Conservation (phyloP, 2,888 invertebrate species). For the Campaea margaritaria region DNA sequence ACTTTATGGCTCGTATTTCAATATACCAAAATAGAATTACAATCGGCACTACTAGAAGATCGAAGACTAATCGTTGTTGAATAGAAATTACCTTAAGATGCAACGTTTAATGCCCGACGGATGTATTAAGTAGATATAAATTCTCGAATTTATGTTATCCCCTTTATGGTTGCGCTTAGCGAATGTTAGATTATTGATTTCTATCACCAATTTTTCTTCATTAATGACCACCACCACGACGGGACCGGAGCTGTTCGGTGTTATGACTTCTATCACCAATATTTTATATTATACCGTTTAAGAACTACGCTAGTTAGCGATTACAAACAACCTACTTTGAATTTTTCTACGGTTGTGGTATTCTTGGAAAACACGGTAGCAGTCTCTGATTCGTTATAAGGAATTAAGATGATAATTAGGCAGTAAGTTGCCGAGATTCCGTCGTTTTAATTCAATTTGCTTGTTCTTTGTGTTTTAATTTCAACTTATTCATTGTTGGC, state of each 20-base stretch:
- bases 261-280: conserved; percentile 52
- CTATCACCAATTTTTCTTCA: conserved; percentile 62
- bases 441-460: conserved; percentile 51
- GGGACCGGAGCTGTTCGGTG: conserved; percentile 44
- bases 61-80: conserved; percentile 67
- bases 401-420: conserved; percentile 73
- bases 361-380: conserved; percentile 68
- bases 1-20: conserved; percentile 62
- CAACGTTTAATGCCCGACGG: conserved; percentile 40
- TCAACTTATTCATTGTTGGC: conserved; percentile 49
- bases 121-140: conserved; percentile 62
- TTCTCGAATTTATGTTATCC: conserved; percentile 60
- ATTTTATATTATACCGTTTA: conserved; percentile 44
- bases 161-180: conserved; percentile 55
- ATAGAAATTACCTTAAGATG: conserved; percentile 69
- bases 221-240: conserved; percentile 55
- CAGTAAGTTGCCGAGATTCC: conserved; percentile 56
- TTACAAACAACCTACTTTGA: conserved; percentile 58
- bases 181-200: conserved; percentile 64
- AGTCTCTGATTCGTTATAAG: conserved; percentile 57
- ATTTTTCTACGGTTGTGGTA: conserved; percentile 45
- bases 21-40: conserved; percentile 57
- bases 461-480: conserved; percentile 48
- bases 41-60: conserved; percentile 59
- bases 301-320: conserved; percentile 43